These are phyloP conservation scores for Turritopsis dohrnii DNA, from an alignment of 30 jellyfish, hydroid and myxozoan genomes.

Conservation along the genomic window DNA sequence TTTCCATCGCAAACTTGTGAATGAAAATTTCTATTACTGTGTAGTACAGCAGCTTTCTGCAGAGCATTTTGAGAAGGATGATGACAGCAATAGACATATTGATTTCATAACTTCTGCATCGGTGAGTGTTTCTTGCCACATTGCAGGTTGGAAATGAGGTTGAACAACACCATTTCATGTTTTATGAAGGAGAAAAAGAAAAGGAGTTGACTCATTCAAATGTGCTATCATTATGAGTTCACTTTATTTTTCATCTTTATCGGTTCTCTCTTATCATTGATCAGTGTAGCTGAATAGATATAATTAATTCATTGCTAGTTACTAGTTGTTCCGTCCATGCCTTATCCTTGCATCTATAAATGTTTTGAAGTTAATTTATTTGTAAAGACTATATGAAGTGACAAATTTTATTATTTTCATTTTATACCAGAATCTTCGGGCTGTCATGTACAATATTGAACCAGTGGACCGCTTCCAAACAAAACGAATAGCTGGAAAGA, in stretches of 20 bases:
- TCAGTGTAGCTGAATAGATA: too few relatives aligned
- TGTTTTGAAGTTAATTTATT: too few relatives aligned
- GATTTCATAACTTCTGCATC: slow-evolving; percentile 95
- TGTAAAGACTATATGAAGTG: background rate
- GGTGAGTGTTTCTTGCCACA: slow-evolving; percentile 33
- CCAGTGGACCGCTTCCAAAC: slow-evolving; percentile 80
- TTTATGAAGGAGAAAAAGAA: too few relatives aligned
- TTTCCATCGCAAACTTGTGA: background rate
- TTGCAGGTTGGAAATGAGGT: too few relatives aligned
- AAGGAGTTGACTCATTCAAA: too few relatives aligned
- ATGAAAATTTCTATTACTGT: background rate
- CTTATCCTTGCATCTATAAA: too few relatives aligned
- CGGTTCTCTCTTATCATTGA: too few relatives aligned
- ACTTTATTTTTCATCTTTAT: too few relatives aligned
- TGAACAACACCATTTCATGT: too few relatives aligned
- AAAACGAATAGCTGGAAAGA: slow-evolving; percentile 83
- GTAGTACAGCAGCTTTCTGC: slow-evolving; percentile 11
- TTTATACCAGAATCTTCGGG: slow-evolving; percentile 69
- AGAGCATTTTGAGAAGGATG: slow-evolving; percentile 80
- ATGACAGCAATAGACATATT: slow-evolving; percentile 68
- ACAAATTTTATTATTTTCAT: background rate
- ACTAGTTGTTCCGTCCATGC: too few relatives aligned
- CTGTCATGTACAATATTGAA: slow-evolving; percentile 76
- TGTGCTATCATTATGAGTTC: too few relatives aligned
- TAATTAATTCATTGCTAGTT: too few relatives aligned